A percentile compares a stretch with the other conserved stretches of the same genome.
Conservation (phyloP, 2,797 vertebrate species). For the Anguilla marmorata region DNA sequence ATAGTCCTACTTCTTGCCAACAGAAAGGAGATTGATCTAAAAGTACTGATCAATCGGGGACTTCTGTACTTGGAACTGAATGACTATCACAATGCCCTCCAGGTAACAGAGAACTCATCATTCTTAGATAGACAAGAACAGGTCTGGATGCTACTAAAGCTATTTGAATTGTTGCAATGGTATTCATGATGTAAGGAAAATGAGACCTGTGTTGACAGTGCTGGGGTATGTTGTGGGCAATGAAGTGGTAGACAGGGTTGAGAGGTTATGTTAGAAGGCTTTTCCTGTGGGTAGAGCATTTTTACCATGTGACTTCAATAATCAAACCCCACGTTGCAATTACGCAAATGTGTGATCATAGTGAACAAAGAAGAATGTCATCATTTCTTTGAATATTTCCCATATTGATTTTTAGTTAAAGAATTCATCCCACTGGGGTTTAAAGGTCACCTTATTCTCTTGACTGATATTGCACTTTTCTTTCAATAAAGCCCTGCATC, state of each 20-base stretch:
- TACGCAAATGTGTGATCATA: neutral
- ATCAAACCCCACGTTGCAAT: neutral
- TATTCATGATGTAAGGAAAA: neutral
- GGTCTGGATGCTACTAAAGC: neutral
- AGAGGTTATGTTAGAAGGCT: neutral
- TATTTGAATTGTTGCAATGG: neutral
- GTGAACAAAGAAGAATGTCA: neutral
- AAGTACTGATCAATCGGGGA: constrained; percentile 72
- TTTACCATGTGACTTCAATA: neutral
- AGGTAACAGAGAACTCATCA: constrained; percentile 58
- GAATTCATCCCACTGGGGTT: neutral
- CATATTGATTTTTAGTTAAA: constrained; percentile 17
- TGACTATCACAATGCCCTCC: constrained; percentile 63
- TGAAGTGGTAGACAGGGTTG: neutral
- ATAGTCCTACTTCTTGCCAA: constrained; percentile 67
- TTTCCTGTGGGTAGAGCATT: neutral
- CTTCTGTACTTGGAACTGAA: constrained; percentile 65
- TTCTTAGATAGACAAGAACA: neutral
- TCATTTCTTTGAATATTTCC: neutral
- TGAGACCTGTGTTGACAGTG: neutral
- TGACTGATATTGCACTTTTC: constrained; percentile 8
- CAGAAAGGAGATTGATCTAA: constrained; percentile 61
- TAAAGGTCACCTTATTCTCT: constrained; percentile 8
- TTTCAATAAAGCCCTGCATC: neutral
- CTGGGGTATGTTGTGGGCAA: neutral